phyloP scores from a whole-genome alignment of 2,888 invertebrate species.

The Heliconius charithonia region DNA sequence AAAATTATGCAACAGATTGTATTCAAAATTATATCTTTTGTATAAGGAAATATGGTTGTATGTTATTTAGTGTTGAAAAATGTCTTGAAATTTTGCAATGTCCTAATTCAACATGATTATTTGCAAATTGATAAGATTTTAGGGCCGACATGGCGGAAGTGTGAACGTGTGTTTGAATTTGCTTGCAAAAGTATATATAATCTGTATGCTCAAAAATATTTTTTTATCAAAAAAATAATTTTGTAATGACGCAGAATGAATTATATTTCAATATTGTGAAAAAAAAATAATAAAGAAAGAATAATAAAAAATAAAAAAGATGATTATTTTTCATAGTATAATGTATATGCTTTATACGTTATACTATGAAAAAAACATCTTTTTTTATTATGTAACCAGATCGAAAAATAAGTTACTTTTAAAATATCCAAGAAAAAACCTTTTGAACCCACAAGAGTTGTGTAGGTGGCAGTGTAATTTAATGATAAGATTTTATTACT shows the following conservation, averaged over 20 bases:
- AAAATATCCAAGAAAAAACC: background rate
- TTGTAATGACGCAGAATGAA: background rate
- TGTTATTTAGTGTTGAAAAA: background rate
- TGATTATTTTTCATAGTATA: too few relatives aligned
- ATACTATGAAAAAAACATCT: too few relatives aligned
- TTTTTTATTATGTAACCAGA: background rate
- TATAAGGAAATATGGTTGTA: background rate
- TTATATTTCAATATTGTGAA: too few relatives aligned
- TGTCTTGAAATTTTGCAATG: constrained; percentile 58
- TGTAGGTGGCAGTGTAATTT: background rate
- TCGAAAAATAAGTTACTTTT: background rate
- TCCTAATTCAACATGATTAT: constrained; percentile 66
- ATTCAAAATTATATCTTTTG: constrained; percentile 20
- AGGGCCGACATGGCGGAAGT: constrained; percentile 1
- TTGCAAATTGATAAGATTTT: constrained; percentile 72
- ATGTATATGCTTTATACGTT: background rate
- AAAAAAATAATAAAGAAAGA: too few relatives aligned
- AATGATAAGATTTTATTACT: background rate
- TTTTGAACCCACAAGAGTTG: background rate
- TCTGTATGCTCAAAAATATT: background rate
- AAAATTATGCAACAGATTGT: constrained; percentile 14
- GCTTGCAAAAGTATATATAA: background rate
- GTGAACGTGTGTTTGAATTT: background rate
- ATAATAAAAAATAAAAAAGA: too few relatives aligned
- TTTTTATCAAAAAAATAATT: too few relatives aligned